These are phyloP conservation scores for Nyctereutes procyonoides DNA, from an alignment of 2,113 vertebrate species.

Conservation along the genomic window DNA sequence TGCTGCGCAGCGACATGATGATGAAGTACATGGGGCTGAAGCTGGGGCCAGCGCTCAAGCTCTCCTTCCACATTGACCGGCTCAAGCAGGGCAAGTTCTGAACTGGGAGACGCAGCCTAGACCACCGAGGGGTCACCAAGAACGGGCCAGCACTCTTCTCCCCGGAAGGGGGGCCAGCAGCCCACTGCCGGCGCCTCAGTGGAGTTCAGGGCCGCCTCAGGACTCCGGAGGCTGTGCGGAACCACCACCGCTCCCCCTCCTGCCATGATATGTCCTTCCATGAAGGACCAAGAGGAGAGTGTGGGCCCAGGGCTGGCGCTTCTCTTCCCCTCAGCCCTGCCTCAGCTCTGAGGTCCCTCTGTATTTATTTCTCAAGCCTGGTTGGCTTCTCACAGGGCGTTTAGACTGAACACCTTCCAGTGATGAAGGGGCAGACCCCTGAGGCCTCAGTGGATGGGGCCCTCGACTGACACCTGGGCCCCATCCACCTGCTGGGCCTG, in stretches of 20 bases:
- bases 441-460: background rate
- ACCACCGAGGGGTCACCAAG: background rate
- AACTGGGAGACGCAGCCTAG: background rate
- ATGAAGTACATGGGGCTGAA: constrained; percentile 98
- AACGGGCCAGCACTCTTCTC: background rate
- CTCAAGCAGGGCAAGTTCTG: constrained; percentile 95
- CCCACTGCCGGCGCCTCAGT: background rate
- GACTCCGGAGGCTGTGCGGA: constrained; percentile 47
- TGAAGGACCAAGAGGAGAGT: constrained; percentile 70
- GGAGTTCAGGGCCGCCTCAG: background rate
- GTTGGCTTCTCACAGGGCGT: background rate
- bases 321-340: constrained; percentile 41
- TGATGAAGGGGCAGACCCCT: background rate
- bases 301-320: constrained; percentile 27
- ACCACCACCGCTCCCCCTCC: background rate
- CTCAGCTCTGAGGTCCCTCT: background rate
- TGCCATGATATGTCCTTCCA: constrained; percentile 68
- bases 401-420: constrained; percentile 43
- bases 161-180: background rate
- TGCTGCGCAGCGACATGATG: constrained; percentile 80
- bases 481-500: background rate
- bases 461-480: background rate
- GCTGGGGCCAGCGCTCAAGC: constrained; percentile 97
- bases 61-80: constrained; percentile 98
- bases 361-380: constrained; percentile 73